Conservation (phyloP, 2,113 vertebrate species). For the Anser cygnoides region DNA sequence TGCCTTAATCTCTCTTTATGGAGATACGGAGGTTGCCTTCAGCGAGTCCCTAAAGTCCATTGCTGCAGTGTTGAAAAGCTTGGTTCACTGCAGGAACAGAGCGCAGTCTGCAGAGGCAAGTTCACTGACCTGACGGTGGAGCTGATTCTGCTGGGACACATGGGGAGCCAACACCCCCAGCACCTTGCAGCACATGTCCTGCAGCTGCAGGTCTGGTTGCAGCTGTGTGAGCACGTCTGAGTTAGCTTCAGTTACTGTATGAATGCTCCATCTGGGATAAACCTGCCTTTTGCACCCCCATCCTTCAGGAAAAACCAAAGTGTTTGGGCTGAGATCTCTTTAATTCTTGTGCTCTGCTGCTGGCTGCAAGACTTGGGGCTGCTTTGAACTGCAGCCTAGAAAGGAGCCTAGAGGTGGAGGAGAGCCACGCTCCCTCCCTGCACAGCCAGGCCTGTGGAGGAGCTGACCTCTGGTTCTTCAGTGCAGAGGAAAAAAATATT, state of each 20-base stretch:
- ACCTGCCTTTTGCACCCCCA: not conserved
- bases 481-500: not conserved
- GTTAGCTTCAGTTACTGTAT: not conserved
- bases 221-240: not conserved
- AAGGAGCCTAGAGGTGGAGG: not conserved
- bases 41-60: not conserved
- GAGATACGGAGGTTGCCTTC: not conserved
- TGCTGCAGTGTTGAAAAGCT: not conserved
- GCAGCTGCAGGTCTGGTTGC: not conserved
- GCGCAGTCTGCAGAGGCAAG: not conserved
- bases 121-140: not conserved
- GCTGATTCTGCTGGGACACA: not conserved
- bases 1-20: not conserved
- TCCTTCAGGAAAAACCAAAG: not conserved
- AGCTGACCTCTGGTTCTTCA: conserved; percentile 17
- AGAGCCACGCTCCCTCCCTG: not conserved
- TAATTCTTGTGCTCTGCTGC: fast-evolving
- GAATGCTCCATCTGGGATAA: not conserved
- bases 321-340: not conserved
- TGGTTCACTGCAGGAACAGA: not conserved
- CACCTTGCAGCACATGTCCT: not conserved
- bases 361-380: not conserved
- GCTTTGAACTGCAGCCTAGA: not conserved
- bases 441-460: not conserved
- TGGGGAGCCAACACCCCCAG: fast-evolving